Percentiles rank a stretch among this genome's conserved stretches.
Evolutionary conservation across 1,140 invertebrate genomes (phyloP).

Genomic region (Protaetia brevitarsis): DNA sequence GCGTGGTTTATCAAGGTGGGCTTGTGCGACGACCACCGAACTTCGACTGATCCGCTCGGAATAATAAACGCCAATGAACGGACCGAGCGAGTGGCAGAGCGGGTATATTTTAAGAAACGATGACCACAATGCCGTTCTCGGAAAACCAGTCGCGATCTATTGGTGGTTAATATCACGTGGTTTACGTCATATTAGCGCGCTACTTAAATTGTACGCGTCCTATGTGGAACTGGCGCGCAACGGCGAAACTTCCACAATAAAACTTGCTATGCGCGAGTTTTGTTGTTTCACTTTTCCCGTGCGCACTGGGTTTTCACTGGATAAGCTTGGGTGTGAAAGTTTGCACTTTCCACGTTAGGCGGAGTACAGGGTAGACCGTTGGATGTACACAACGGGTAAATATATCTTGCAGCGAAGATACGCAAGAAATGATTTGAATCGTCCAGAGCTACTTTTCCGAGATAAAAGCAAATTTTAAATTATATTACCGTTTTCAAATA

Average conservation of each 20-base stretch:
- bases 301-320: background rate
- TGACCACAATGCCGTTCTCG: slow-evolving; percentile 12
- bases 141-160: slow-evolving; percentile 9
- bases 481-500: too few species aligned
- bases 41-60: background rate
- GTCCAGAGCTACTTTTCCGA: too few species aligned
- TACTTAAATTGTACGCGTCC: background rate
- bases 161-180: slow-evolving; percentile 12
- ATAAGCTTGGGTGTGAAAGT: too few species aligned
- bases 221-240: background rate
- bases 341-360: background rate
- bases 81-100: background rate
- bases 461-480: too few species aligned
- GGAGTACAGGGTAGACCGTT: too few species aligned
- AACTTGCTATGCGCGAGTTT: background rate
- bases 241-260: background rate
- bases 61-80: slow-evolving; percentile 1
- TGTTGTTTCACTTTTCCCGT: background rate
- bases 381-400: too few species aligned
- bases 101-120: slow-evolving; percentile 16
- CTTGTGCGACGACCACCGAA: background rate
- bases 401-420: too few species aligned
- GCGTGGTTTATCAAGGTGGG: background rate
- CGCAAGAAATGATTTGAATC: too few species aligned
- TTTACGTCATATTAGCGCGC: background rate